phyloP scores from a whole-genome alignment of 2,888 invertebrate genomes.

The Himalopsyche anomala region DNA sequence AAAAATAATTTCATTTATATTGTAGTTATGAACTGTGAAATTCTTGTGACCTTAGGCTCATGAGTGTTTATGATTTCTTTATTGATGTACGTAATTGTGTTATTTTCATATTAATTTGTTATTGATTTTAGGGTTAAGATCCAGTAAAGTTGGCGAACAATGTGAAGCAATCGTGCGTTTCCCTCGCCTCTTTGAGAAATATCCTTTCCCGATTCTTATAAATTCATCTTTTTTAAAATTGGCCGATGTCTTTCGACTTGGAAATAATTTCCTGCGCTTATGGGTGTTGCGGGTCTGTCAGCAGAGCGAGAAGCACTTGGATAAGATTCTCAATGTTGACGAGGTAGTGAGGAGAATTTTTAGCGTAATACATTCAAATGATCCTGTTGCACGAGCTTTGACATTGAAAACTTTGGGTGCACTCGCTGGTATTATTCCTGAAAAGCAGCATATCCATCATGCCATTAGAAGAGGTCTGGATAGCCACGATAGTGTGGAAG shows the following conservation, averaged over 20 bases:
- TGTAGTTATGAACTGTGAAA: too few relatives aligned
- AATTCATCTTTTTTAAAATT: conserved; percentile 97
- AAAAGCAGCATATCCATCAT: conserved; percentile 96
- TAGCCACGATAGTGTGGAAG: conserved; percentile 96
- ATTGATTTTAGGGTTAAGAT: conserved; percentile 84
- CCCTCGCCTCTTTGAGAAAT: conserved; percentile 96
- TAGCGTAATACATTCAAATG: conserved; percentile 97
- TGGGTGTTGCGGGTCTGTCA: conserved; percentile 96
- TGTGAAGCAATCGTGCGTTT: conserved; percentile 98
- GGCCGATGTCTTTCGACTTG: conserved; percentile 93
- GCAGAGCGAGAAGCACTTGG: conserved; percentile 96
- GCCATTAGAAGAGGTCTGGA: conserved; percentile 93
- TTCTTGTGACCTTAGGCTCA: background rate
- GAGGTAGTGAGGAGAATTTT: conserved; percentile 92
- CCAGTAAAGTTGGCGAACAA: conserved; percentile 95
- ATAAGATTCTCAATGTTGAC: conserved; percentile 96
- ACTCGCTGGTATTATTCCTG: conserved; percentile 94
- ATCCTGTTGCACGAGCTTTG: conserved; percentile 95
- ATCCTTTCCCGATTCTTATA: conserved; percentile 97
- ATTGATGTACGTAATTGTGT: background rate
- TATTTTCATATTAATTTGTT: too few relatives aligned
- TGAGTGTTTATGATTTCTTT: background rate
- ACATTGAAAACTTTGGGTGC: conserved; percentile 93
- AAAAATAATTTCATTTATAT: too few relatives aligned
- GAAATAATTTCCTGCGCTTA: conserved; percentile 93